Evolutionary conservation across 1,140 invertebrate genomes (phyloP), one percentile per base, ranked within the genome.

Genomic region (Cydia fagiglandana): DNA sequence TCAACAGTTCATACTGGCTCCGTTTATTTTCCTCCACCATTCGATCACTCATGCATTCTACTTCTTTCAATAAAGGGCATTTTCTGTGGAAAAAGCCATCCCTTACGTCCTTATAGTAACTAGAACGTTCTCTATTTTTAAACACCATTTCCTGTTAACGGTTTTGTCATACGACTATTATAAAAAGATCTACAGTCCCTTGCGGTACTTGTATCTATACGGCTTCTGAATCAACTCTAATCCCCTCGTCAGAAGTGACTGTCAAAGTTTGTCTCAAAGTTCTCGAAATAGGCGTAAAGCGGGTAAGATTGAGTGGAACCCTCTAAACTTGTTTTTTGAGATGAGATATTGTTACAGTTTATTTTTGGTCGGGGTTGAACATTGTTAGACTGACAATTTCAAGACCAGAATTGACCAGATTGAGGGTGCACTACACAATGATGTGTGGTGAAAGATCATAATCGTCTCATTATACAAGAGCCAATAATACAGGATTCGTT

Each of bases 61-160:
- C 64, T 47, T 47, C 45, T 47, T 47, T 34, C 9, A 68, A 56
- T 17, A 45, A 70, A 70, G n/a, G n/a, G 20, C 20, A 61, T 61
- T 12, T 61, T 1, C 20, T 24, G 2, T 17, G n/a, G 6, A 24
- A 12, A 61, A 20, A 12, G 17, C 7, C 12, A n/a, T 24, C 56
- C 15, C 56, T 61, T 61, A 61, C 56, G 56, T 61, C 56, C 56
- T 53, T 10, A 61, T 20, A 61, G 56, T 24, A 17, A 24, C 20
- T 61, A 61, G 20, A 61, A 20, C 2, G 20, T 70, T 68, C 24
- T 24, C 77, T 83, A 83, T 81, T 80, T 81, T 77, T 83, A 80
- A 77, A 68, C 34, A 64, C 24, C 53, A 75, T 76, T 84, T 84
- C 82, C 82, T 82, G 78, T 76, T 68, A 47, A 75, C 74, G 17